Conservation (phyloP, 2,113 vertebrate genomes). For the Prietella phreatophila region DNA sequence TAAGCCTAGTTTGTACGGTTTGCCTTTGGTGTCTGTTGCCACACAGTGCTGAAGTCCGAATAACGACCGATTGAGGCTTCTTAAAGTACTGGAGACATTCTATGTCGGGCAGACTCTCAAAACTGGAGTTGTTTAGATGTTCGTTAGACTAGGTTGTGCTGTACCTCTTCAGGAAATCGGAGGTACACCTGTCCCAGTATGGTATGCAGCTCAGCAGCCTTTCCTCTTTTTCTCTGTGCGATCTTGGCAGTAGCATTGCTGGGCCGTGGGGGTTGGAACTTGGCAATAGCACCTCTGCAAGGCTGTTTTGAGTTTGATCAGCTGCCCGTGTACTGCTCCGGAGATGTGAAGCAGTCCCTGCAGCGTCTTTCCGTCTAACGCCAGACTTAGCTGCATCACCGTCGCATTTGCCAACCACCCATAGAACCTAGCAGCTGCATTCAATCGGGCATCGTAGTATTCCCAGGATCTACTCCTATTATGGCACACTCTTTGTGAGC, state of each 20-base stretch:
- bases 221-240: not conserved
- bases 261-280: not conserved
- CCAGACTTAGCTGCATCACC: not conserved
- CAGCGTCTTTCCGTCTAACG: not conserved
- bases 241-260: not conserved
- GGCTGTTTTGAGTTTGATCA: not conserved
- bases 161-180: not conserved
- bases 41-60: not conserved
- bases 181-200: not conserved
- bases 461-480: not conserved
- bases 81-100: not conserved
- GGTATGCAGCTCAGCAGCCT: not conserved
- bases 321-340: not conserved
- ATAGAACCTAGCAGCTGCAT: not conserved
- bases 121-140: not conserved
- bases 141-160: not conserved
- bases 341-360: conserved; percentile 4
- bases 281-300: not conserved
- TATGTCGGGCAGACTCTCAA: not conserved
- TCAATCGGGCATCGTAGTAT: not conserved
- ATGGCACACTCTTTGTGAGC: not conserved
- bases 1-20: conserved; percentile 12
- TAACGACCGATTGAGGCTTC: not conserved
- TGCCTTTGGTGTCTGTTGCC: not conserved
- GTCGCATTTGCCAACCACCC: not conserved